Conservation (phyloP, 2,113 vertebrate species). For the Nicator chloris region DNA sequence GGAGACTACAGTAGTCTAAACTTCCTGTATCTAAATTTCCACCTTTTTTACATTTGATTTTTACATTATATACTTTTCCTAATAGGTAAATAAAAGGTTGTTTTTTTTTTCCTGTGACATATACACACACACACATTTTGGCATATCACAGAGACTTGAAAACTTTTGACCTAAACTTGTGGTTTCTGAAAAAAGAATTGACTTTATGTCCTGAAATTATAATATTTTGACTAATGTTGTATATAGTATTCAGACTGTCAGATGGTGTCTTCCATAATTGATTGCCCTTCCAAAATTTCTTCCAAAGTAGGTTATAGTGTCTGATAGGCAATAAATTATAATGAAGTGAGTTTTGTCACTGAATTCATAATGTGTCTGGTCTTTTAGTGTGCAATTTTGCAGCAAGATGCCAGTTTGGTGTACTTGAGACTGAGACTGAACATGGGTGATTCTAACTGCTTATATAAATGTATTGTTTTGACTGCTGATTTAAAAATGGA, state of each 20-base stretch:
- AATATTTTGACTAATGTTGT: not conserved
- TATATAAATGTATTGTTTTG: not conserved
- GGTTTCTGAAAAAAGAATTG: not conserved
- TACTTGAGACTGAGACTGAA: not conserved
- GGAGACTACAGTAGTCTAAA: not conserved
- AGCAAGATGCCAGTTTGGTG: not conserved
- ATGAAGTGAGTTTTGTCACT: not conserved
- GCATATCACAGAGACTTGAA: not conserved
- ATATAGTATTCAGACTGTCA: not conserved
- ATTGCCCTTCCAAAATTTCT: constrained; percentile 18
- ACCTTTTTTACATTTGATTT: not conserved
- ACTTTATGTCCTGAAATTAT: not conserved
- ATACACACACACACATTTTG: not conserved
- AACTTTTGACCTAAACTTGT: not conserved
- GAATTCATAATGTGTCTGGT: not conserved
- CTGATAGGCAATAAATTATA: constrained; percentile 8
- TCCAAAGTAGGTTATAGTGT: not conserved
- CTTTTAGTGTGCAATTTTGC: not conserved
- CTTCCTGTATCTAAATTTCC: not conserved
- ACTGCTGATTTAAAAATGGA: not conserved
- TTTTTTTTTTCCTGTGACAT: not conserved
- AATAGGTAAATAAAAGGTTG: not conserved
- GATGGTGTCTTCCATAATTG: constrained; percentile 21
- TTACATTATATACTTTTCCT: not conserved
- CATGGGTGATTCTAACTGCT: not conserved